phyloP scores from a whole-genome alignment of 2,888 invertebrate genomes.

The Cephalotes varians region DNA sequence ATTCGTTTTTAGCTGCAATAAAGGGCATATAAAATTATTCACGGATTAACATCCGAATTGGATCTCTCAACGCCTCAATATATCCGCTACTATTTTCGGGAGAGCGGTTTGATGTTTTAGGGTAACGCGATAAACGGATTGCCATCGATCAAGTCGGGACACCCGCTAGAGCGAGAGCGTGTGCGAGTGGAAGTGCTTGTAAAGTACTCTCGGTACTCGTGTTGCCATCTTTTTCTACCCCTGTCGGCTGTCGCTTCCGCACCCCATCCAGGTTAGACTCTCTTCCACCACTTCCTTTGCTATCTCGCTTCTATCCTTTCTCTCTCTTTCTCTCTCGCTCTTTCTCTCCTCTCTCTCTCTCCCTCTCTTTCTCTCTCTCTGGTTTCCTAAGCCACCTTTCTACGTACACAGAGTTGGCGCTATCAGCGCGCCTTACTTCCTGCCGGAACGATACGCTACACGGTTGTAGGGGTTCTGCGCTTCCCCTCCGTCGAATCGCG shows the following conservation, averaged over 20 bases:
- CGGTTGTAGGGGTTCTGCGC: slow-evolving; percentile 32
- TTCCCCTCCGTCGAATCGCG: slow-evolving; percentile 25
- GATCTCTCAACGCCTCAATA: not conserved
- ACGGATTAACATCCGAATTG: not conserved
- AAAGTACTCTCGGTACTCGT: slow-evolving; percentile 69
- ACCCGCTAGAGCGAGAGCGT: slow-evolving; percentile 67
- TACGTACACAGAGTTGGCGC: slow-evolving; percentile 40
- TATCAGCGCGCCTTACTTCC: slow-evolving; percentile 49
- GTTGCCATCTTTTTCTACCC: slow-evolving; percentile 71
- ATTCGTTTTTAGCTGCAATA: not conserved
- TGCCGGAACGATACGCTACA: slow-evolving; percentile 38
- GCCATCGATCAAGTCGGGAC: slow-evolving; percentile 58
- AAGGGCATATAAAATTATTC: not conserved
- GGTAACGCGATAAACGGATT: slow-evolving; percentile 54
- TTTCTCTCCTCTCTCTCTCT: not conserved
- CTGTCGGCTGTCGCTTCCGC: slow-evolving; percentile 58
- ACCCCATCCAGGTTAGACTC: slow-evolving; percentile 70
- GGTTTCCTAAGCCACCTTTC: slow-evolving; percentile 67
- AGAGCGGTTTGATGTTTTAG: slow-evolving; percentile 43
- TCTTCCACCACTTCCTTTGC: slow-evolving; percentile 62
- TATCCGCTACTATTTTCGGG: slow-evolving; percentile 20
- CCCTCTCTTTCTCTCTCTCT: slow-evolving; percentile 28
- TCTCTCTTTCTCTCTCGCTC: slow-evolving; percentile 53
- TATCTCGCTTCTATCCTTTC: slow-evolving; percentile 55
- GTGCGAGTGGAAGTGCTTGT: slow-evolving; percentile 65